Conservation (phyloP, 2,888 invertebrate genomes). For the Leptinotarsa peninsularis region DNA sequence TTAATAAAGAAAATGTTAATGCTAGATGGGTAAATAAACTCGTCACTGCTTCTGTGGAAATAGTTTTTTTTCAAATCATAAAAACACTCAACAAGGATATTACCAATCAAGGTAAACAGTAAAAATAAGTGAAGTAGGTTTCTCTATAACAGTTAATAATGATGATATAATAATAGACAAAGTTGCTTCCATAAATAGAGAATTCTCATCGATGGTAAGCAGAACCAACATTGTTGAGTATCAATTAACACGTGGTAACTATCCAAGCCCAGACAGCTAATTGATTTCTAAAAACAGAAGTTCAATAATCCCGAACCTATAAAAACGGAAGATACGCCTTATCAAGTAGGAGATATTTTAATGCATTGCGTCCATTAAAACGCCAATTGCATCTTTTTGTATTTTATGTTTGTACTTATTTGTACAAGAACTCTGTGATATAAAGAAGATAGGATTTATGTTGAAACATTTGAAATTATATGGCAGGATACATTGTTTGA, state of each 20-base stretch:
- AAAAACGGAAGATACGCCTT: conserved; percentile 21
- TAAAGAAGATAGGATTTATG: conserved; percentile 37
- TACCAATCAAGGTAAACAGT: too few relatives aligned
- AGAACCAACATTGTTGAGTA: not conserved
- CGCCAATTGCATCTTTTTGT: conserved; percentile 36
- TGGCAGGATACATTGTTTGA: conserved; percentile 19
- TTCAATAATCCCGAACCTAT: conserved; percentile 26
- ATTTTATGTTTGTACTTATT: conserved; percentile 37
- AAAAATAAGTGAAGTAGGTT: not conserved
- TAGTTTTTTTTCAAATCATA: too few relatives aligned
- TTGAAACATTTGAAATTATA: conserved; percentile 24
- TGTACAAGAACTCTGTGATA: conserved; percentile 34
- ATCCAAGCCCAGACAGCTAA: conserved; percentile 24
- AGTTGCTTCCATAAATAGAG: not conserved
- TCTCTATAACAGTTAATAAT: not conserved
- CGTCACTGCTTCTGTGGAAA: too few relatives aligned
- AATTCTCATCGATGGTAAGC: not conserved
- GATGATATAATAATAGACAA: not conserved
- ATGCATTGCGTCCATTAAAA: conserved; percentile 38
- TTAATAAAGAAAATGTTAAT: too few relatives aligned
- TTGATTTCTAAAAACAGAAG: conserved; percentile 30
- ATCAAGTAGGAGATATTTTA: conserved; percentile 30
- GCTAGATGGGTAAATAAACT: too few relatives aligned
- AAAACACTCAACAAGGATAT: too few relatives aligned
- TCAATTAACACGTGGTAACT: not conserved